Base-by-base conservation (phyloP, 2,888 invertebrate species). In the Tineola bisselliella region DNA sequence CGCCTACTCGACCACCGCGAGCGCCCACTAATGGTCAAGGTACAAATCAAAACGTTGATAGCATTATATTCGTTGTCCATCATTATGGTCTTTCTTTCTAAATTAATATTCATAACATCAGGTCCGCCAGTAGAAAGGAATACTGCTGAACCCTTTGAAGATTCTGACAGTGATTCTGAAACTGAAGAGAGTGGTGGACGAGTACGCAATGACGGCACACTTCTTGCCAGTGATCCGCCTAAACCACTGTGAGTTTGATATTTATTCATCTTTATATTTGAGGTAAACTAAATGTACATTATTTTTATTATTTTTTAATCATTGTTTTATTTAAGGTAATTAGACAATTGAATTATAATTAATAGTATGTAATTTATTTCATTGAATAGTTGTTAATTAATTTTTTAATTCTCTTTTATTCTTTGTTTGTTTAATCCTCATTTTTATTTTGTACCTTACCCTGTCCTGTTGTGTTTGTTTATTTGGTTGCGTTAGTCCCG, bases 201-300 rank as follows among this genome's bases (percentile, higher is more conserved):
- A 67, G 91, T 91, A 63, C 89, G 95, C 67, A 96, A 96, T 72
- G 98, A 98, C 81, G 98, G 98, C 64, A 98, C 98, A 1, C 88
- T 98, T 62, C 89, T 97, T 61, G 98, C 98, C 64, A 97, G 97
- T 72, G 98, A 98, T 87, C 97, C 98, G 62, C 97, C 98, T 18
- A 95, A 97, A 81, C 98, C 98, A 70, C 92, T 98, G 97, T 95
- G 87, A 93, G 94, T 92, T 18, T 48, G n/a, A 12, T 10, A 38
- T 10, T 6, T 38, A 25, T 25, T 25, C 6, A 25, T 25, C 25
- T 25, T 25, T 25, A n/a, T n/a, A n/a, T n/a, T n/a, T n/a, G n/a
- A n/a, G n/a, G n/a, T n/a, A n/a, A n/a, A n/a, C n/a, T n/a, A n/a
- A n/a, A n/a, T n/a, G n/a, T n/a, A n/a, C n/a, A n/a, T n/a, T n/a